Evolutionary conservation across 2,888 invertebrate species (phyloP).

Genomic region (Brachynemurus nebulosus): DNA sequence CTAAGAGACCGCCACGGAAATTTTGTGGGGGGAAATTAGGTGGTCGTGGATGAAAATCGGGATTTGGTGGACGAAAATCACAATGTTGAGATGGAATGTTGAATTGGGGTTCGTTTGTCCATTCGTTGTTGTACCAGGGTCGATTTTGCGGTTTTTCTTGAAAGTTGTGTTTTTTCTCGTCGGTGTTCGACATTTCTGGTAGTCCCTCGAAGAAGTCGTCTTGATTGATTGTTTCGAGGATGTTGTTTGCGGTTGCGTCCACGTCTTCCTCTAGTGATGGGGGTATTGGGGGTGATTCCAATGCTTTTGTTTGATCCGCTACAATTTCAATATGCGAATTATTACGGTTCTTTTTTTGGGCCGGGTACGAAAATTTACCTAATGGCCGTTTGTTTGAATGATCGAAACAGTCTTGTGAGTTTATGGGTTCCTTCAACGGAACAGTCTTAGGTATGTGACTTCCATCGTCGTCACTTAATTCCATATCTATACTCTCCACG

Average conservation of each 20-base stretch:
- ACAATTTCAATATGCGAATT: neutral
- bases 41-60: conserved; percentile 9
- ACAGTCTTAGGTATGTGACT: neutral
- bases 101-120: conserved; percentile 19
- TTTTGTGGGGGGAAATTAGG: conserved; percentile 20
- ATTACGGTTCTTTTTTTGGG: no score
- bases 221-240: conserved; percentile 2
- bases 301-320: neutral
- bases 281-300: neutral
- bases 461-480: conserved; percentile 63
- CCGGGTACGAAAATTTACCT: no score
- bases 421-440: no score
- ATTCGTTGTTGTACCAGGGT: conserved; percentile 14
- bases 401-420: no score
- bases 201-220: conserved; percentile 1
- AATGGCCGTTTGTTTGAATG: no score
- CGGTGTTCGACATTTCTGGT: neutral
- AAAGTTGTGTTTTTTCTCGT: conserved; percentile 25
- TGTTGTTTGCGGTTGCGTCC: conserved; percentile 1
- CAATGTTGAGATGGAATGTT: neutral
- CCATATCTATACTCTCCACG: conserved; percentile 74
- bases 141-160: conserved; percentile 16
- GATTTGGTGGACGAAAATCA: neutral
- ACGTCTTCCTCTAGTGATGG: neutral
- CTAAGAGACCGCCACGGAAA: neutral